These are phyloP conservation scores for Acleris holmiana DNA, from an alignment of 2,888 invertebrate genomes.

Conservation along the genomic window DNA sequence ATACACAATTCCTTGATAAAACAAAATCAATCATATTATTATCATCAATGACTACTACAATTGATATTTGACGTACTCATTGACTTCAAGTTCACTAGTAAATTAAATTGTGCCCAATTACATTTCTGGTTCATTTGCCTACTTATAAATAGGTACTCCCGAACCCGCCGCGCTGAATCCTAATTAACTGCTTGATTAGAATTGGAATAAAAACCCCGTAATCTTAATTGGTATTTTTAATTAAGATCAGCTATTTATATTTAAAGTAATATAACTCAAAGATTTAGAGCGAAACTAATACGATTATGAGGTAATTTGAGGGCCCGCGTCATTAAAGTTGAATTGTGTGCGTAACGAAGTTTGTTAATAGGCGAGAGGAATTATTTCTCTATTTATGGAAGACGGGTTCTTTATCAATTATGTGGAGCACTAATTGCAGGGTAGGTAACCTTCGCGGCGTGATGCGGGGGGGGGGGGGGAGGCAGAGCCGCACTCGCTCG, in stretches of 20 bases:
- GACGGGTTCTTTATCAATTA: constrained; percentile 71
- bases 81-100: not conserved
- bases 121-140: not conserved
- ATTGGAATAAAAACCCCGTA: constrained; percentile 73
- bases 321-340: constrained; percentile 20
- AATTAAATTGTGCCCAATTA: constrained; percentile 19
- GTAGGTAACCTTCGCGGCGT: constrained; percentile 61
- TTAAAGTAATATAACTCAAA: constrained; percentile 5
- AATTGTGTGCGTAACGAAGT: constrained; percentile 24
- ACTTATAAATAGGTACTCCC: constrained; percentile 13
- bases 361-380: constrained; percentile 30
- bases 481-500: constrained; percentile 50
- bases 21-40: no score
- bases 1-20: no score
- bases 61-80: no score
- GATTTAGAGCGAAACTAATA: constrained; percentile 6
- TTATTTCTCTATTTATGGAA: constrained; percentile 62
- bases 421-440: constrained; percentile 66
- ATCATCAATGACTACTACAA: no score
- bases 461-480: constrained; percentile 46
- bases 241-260: constrained; percentile 57
- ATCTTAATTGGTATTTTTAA: constrained; percentile 80
- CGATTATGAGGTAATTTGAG: not conserved
- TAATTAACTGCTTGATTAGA: constrained; percentile 79
- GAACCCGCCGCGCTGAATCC: constrained; percentile 54